Conservation (phyloP, 2,797 vertebrate species). For the Pyrocephalus nanus region DNA sequence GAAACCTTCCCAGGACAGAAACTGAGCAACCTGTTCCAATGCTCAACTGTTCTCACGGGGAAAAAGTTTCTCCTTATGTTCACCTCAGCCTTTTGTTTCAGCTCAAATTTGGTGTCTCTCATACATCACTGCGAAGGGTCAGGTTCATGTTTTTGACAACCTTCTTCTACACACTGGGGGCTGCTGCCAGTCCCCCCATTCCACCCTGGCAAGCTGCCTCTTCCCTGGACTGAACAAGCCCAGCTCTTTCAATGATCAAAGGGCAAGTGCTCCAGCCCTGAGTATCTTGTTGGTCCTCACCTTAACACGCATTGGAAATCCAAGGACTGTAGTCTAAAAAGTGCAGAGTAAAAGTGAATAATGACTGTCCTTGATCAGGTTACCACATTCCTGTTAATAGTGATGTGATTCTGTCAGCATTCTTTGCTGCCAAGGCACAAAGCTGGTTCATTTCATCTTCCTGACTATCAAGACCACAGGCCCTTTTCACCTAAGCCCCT, state of each 20-base stretch:
- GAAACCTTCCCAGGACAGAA: neutral
- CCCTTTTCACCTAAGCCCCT: neutral
- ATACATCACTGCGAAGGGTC: neutral
- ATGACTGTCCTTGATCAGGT: neutral
- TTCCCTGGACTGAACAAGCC: neutral
- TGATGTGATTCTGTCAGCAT: neutral
- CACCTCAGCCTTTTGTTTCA: neutral
- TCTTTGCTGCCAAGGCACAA: neutral
- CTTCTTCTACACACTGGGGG: neutral
- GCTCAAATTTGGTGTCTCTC: neutral
- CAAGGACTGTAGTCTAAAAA: neutral
- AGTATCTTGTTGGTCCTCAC: neutral
- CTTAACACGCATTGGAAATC: neutral
- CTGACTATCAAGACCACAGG: neutral
- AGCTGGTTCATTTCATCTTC: neutral
- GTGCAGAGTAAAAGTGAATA: neutral
- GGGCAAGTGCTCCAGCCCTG: neutral
- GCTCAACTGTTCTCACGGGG: accelerated
- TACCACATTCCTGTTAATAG: neutral
- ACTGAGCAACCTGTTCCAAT: neutral
- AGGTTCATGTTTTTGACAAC: neutral
- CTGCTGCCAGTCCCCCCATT: neutral
- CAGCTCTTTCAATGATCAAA: neutral
- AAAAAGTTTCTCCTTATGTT: neutral
- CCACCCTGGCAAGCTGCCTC: neutral